Evolutionary conservation across 1,140 invertebrate species (phyloP).

Genomic region (Atta colombica): DNA sequence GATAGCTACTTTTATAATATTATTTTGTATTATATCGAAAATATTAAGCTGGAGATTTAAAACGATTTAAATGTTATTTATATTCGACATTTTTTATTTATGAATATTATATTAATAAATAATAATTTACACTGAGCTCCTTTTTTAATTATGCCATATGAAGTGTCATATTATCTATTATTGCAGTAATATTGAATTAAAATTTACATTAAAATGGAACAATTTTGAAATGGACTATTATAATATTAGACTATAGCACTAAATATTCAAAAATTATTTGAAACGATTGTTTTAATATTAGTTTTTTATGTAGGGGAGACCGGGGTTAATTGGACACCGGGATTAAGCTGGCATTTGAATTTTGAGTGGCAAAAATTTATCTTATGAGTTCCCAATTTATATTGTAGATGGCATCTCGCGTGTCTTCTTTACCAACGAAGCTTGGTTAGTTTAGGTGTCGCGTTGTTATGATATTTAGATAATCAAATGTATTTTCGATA

Average conservation of each 20-base stretch:
- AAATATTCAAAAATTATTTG: not conserved
- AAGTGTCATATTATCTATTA: not conserved
- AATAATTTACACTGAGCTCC: not conserved
- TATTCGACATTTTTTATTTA: not conserved
- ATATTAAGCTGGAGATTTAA: not conserved
- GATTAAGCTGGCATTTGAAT: too few relatives aligned
- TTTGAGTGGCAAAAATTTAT: too few relatives aligned
- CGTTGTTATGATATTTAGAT: too few relatives aligned
- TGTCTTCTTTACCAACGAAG: too few relatives aligned
- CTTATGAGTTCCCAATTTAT: too few relatives aligned
- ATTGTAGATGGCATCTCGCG: too few relatives aligned
- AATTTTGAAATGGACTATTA: not conserved
- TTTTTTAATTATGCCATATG: not conserved
- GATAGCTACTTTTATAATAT: not conserved
- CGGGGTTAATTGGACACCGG: too few relatives aligned
- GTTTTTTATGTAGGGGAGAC: not conserved
- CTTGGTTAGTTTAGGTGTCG: too few relatives aligned
- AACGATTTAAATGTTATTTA: not conserved
- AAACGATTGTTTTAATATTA: not conserved
- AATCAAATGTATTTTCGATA: too few relatives aligned
- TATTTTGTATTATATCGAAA: not conserved
- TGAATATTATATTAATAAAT: slow-evolving; percentile 35
- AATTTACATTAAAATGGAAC: not conserved
- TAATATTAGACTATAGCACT: not conserved
- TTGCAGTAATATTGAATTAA: slow-evolving; percentile 11